A percentile compares a stretch with the other conserved stretches of the same genome.
Conservation (phyloP, 1,140 invertebrate species). For the Polypedilum vanderplanki region DNA sequence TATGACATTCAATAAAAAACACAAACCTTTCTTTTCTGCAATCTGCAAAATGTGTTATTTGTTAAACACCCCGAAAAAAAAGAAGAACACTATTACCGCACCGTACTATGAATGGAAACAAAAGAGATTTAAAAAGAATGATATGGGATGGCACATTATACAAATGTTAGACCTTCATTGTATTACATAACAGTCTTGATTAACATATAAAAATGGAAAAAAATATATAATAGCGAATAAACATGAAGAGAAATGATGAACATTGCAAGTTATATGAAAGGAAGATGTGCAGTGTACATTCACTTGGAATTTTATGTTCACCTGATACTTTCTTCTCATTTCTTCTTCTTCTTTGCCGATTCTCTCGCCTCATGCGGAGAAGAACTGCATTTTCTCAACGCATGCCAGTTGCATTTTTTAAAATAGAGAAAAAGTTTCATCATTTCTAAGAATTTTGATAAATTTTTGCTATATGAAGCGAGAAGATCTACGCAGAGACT, state of each 20-base stretch:
- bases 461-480: too few species aligned
- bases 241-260: too few species aligned
- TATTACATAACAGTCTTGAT: conserved; percentile 13
- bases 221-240: not conserved
- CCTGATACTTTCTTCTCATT: conserved; percentile 5
- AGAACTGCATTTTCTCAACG: not conserved
- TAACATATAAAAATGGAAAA: not conserved
- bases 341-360: conserved; percentile 3
- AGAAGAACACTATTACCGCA: not conserved
- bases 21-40: not conserved
- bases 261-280: not conserved
- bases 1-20: not conserved
- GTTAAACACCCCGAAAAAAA: not conserved
- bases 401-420: not conserved
- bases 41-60: not conserved
- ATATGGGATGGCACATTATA: not conserved
- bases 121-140: not conserved
- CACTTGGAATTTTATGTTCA: not conserved
- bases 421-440: too few species aligned
- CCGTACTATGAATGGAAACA: not conserved
- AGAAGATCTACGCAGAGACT: too few species aligned
- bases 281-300: not conserved
- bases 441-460: too few species aligned
- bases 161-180: not conserved
- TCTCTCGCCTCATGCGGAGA: not conserved